Percentiles rank a stretch among this genome's conserved stretches.
phyloP scores from a whole-genome alignment of 2,113 vertebrate genomes.

The Meleagris gallopavo region DNA sequence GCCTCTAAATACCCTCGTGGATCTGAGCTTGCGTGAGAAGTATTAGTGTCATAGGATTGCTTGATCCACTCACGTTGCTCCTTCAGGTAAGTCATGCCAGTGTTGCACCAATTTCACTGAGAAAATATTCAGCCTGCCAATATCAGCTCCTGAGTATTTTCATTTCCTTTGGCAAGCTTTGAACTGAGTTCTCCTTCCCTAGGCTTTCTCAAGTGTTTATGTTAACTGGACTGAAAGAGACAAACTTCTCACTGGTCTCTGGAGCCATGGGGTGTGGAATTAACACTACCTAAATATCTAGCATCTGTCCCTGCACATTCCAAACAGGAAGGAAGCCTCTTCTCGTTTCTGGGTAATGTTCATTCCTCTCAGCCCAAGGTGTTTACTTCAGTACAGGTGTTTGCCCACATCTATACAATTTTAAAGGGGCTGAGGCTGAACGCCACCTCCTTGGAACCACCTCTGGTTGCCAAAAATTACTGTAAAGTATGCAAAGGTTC shows the following conservation, averaged over 20 bases:
- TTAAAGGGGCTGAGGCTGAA: neutral
- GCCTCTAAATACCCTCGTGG: neutral
- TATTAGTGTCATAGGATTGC: neutral
- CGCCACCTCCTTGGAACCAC: neutral
- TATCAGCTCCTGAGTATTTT: neutral
- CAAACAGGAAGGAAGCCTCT: neutral
- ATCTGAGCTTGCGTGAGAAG: conserved; percentile 1
- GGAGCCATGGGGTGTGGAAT: neutral
- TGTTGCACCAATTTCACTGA: neutral
- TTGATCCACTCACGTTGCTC: neutral
- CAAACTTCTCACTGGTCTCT: neutral
- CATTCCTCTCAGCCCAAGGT: neutral
- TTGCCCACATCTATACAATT: neutral
- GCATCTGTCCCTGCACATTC: neutral
- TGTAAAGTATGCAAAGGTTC: neutral
- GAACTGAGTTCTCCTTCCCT: neutral
- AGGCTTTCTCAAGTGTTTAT: neutral
- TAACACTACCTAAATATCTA: neutral
- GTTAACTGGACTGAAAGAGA: neutral
- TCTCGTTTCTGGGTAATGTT: neutral
- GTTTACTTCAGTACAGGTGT: neutral
- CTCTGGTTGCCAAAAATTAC: neutral
- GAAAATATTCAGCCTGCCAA: neutral
- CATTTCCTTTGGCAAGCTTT: neutral
- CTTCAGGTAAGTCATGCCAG: neutral